A percentile compares a stretch with the other conserved stretches of the same genome.
phyloP scores from a whole-genome alignment of 2,113 vertebrate species.

The Chitala chitala region DNA sequence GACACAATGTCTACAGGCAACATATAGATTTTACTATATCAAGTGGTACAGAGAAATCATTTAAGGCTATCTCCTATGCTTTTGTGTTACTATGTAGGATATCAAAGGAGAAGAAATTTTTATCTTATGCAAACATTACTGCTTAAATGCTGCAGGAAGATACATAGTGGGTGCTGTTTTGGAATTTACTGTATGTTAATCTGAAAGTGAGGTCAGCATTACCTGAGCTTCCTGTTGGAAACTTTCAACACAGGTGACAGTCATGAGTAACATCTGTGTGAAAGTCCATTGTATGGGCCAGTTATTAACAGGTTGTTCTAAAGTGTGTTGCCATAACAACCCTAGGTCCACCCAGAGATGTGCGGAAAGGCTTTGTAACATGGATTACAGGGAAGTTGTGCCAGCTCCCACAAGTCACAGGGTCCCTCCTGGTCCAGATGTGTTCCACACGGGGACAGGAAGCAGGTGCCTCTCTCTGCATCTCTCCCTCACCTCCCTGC shows the following conservation, averaged over 20 bases:
- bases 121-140: too few relatives aligned
- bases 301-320: slow-evolving; percentile 1
- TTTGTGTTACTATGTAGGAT: too few relatives aligned
- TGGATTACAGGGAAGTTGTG: not conserved
- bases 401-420: not conserved
- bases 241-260: not conserved
- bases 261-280: not conserved
- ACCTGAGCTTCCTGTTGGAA: not conserved
- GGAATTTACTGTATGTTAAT: too few relatives aligned
- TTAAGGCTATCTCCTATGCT: too few relatives aligned
- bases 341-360: not conserved
- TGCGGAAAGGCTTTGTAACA: not conserved
- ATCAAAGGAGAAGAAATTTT: too few relatives aligned
- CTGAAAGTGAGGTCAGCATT: too few relatives aligned
- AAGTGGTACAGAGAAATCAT: too few relatives aligned
- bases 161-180: not conserved
- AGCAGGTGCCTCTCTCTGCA: not conserved
- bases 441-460: not conserved
- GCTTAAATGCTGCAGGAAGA: too few relatives aligned
- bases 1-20: too few relatives aligned
- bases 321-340: not conserved
- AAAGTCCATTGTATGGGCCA: not conserved
- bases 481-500: not conserved
- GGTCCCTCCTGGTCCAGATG: not conserved
- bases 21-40: too few relatives aligned